Percentiles rank a stretch among this genome's conserved stretches.
phyloP scores from a whole-genome alignment of 2,113 vertebrate species.

The Corydoras maculifer region DNA sequence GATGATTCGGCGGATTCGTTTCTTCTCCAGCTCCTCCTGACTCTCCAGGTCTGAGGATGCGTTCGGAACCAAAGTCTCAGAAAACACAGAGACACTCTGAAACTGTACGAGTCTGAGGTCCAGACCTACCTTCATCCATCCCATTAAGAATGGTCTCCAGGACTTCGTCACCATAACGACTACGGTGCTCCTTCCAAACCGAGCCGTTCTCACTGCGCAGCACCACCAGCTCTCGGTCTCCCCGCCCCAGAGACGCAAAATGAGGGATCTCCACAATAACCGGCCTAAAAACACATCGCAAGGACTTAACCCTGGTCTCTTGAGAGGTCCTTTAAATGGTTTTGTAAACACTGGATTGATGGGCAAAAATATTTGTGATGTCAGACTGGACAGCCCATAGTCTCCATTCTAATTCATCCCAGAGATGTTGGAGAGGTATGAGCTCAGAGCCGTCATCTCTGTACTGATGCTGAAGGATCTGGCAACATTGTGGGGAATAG shows the following conservation, averaged over 20 bases:
- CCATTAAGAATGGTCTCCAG: constrained; percentile 87
- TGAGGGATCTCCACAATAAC: constrained; percentile 97
- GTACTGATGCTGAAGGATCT: not conserved
- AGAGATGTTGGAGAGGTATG: too few species aligned
- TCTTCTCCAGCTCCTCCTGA: constrained; percentile 89
- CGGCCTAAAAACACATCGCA: constrained; percentile 65
- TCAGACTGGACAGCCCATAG: too few species aligned
- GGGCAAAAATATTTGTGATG: too few species aligned
- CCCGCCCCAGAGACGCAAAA: constrained; percentile 80
- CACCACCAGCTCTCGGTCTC: constrained; percentile 87
- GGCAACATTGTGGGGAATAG: too few species aligned
- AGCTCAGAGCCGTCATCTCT: not conserved
- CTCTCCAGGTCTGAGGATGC: constrained; percentile 79
- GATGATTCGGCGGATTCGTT: constrained; percentile 87
- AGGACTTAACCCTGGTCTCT: not conserved
- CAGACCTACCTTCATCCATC: constrained; percentile 86
- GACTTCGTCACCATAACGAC: constrained; percentile 78
- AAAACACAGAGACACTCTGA: not conserved
- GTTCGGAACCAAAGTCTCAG: not conserved
- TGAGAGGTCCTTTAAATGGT: too few species aligned
- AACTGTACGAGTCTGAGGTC: not conserved
- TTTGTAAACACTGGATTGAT: too few species aligned
- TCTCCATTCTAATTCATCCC: too few species aligned
- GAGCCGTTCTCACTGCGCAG: constrained; percentile 90
- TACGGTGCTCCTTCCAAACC: constrained; percentile 91